These are phyloP conservation scores for Mesembrinibis cayennensis DNA, from an alignment of 2,113 vertebrate species.

Conservation along the genomic window DNA sequence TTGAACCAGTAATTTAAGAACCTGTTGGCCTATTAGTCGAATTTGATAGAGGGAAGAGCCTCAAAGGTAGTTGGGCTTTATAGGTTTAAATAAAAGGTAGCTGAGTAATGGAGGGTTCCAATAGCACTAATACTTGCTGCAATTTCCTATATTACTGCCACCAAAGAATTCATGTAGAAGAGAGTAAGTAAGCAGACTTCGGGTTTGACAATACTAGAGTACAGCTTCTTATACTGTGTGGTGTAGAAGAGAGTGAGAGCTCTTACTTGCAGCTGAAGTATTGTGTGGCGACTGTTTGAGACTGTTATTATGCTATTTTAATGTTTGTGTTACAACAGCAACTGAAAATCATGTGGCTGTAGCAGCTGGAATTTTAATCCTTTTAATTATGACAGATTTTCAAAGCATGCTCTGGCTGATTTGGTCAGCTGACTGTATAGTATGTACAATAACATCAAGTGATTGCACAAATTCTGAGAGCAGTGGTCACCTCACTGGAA, in stretches of 20 bases:
- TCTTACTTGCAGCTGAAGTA: not conserved
- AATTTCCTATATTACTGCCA: not conserved
- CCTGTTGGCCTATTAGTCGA: not conserved
- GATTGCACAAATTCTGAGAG: constrained; percentile 58
- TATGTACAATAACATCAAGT: constrained; percentile 68
- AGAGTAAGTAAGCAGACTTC: not conserved
- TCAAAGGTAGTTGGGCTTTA: not conserved
- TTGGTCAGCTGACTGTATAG: constrained; percentile 65
- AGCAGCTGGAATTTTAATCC: constrained; percentile 67
- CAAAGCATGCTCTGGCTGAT: constrained; percentile 60
- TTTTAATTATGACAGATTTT: constrained; percentile 69
- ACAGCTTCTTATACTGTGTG: not conserved
- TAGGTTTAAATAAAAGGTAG: not conserved
- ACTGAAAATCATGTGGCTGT: constrained; percentile 59
- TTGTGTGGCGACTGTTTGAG: constrained; percentile 15
- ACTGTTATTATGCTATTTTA: constrained; percentile 49
- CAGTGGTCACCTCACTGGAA: constrained; percentile 68
- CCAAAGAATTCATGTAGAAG: not conserved
- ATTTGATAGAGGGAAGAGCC: not conserved
- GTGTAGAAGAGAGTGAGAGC: not conserved
- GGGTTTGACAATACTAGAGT: not conserved
- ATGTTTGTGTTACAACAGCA: constrained; percentile 60
- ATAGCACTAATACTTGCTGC: not conserved
- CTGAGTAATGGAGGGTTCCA: not conserved
- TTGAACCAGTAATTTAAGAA: constrained; percentile 6